Base-by-base conservation (phyloP, 2,888 invertebrate species). In the Galeopsomyia nigrocyanea region DNA sequence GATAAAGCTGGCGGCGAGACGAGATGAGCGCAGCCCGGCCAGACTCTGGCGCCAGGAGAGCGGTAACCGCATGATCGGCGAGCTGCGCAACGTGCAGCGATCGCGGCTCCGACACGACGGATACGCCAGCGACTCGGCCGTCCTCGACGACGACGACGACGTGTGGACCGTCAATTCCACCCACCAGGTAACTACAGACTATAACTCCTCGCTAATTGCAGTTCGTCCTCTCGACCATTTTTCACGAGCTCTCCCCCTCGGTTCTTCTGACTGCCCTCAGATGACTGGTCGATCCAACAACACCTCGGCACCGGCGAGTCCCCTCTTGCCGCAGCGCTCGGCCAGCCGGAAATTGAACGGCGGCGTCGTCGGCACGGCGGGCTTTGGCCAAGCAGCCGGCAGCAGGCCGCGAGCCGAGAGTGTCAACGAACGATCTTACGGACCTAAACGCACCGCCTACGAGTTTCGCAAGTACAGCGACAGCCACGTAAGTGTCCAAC, bases 121-220 rank as follows among this genome's bases (percentile, higher is more conserved):
- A 56, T 93, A 94, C 84, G 92, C 93, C 56, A 93, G 93, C 82
- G 94, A 94, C 82, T 93, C 93, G 31, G 93, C 93, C 56, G 92
- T 93, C 9, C 91, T 93, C 79, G 93, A 93, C 61, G 93, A 93
- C 80, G 93, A 93, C 79, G 93, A 93, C 75, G 92, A 92, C 60
- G 74, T 77, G 0, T 85, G 84, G 84, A 76, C 77, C 9, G 74
- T 77, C 0, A 82, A 80, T 75, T 78, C 84, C 13, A 57, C 82
- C 71, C 76, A 80, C 16, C 86, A 84, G 80, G 86, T 85, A 67
- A 2, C 39, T 74, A 65, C n/a, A 53, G n/a, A n/a, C n/a, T n/a
- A 26, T 26, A 26, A 2, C 26, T 26, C 5, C 9, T 21, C 9
- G 53, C 53, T 53, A n/a, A n/a, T 5, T 26, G 26, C 5, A 2